These are phyloP conservation scores for Aspiorhynchus laticeps DNA, from an alignment of 2,113 vertebrate genomes.

Conservation along the genomic window DNA sequence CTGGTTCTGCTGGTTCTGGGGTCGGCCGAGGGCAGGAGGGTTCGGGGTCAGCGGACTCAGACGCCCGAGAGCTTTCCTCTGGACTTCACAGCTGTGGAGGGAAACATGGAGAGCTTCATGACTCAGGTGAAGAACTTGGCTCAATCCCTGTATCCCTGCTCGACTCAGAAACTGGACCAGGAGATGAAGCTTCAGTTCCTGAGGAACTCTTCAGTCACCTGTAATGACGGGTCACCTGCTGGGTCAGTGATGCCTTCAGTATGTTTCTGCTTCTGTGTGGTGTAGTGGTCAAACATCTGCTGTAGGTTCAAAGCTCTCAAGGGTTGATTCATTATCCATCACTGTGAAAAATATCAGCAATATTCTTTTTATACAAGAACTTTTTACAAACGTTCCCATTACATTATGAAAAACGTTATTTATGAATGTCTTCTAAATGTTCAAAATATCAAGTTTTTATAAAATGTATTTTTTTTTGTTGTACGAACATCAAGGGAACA, in stretches of 20 bases:
- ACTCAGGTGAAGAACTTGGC: slow-evolving; percentile 93
- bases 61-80: slow-evolving; percentile 89
- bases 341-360: not conserved
- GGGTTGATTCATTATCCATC: not conserved
- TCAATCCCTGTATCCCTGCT: slow-evolving; percentile 92
- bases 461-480: no score
- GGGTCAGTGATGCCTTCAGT: slow-evolving; percentile 74
- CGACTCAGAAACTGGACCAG: slow-evolving; percentile 86
- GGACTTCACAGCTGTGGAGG: slow-evolving; percentile 94
- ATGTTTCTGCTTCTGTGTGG: not conserved
- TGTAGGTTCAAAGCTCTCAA: not conserved
- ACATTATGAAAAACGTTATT: no score
- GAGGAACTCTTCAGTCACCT: slow-evolving; percentile 85
- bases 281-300: not conserved
- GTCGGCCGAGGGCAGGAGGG: slow-evolving; percentile 69
- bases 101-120: slow-evolving; percentile 96
- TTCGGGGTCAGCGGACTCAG: slow-evolving; percentile 78
- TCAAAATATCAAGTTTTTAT: no score
- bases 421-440: no score
- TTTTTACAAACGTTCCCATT: no score
- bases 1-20: slow-evolving; percentile 7
- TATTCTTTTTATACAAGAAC: no score
- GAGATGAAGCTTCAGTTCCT: slow-evolving; percentile 87
- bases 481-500: no score
- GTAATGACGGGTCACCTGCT: slow-evolving; percentile 89